phyloP scores from a whole-genome alignment of 1,140 invertebrate genomes.

The Temnothorax nylanderi region DNA sequence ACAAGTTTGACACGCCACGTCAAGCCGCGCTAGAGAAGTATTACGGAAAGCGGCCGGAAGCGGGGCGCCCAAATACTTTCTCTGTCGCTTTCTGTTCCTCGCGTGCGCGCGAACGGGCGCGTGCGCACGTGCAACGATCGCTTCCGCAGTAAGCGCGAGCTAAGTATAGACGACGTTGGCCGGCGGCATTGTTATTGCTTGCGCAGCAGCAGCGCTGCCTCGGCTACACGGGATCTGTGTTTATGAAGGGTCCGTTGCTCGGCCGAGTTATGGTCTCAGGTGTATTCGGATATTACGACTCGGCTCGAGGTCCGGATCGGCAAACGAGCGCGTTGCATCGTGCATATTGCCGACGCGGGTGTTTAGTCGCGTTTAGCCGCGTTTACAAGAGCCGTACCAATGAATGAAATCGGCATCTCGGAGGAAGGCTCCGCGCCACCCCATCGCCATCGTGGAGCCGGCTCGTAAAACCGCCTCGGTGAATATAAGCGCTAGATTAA shows the following conservation, averaged over 20 bases:
- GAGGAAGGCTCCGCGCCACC: background rate
- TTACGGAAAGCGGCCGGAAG: conserved; percentile 70
- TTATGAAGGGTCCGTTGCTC: conserved; percentile 79
- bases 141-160: conserved; percentile 69
- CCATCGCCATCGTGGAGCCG: background rate
- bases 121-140: conserved; percentile 73
- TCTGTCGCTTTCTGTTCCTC: conserved; percentile 40
- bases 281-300: conserved; percentile 79
- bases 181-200: conserved; percentile 82
- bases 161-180: conserved; percentile 79
- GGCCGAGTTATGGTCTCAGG: conserved; percentile 80
- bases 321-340: conserved; percentile 52
- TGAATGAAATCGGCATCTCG: conserved; percentile 47
- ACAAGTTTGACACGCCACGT: conserved; percentile 48
- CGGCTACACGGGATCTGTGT: conserved; percentile 74
- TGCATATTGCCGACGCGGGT: background rate
- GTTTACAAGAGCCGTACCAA: conserved; percentile 1
- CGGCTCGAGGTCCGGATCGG: conserved; percentile 64
- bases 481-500: conserved; percentile 24
- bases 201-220: conserved; percentile 72
- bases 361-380: background rate
- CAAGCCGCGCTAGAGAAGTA: conserved; percentile 36
- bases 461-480: conserved; percentile 40
- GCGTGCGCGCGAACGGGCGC: conserved; percentile 62
- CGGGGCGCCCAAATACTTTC: conserved; percentile 65